A percentile compares a stretch with the other conserved stretches of the same genome.
Evolutionary conservation across 2,797 vertebrate species (phyloP).

Genomic region (Phalloptychus januarius): DNA sequence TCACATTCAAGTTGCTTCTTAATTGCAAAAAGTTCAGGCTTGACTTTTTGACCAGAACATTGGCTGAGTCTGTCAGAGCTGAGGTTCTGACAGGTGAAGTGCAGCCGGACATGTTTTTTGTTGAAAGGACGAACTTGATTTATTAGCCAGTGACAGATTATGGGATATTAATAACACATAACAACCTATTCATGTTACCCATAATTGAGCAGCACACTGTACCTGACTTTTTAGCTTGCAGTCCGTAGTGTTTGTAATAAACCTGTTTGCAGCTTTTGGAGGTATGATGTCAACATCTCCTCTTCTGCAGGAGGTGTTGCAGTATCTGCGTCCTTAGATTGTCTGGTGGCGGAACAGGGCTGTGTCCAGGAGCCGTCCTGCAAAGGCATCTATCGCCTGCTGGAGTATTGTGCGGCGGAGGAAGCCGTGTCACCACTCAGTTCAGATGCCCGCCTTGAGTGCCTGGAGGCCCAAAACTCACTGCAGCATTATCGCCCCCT

Average conservation of each 20-base stretch:
- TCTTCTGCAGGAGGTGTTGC: conserved; percentile 55
- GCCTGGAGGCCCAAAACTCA: conserved; percentile 83
- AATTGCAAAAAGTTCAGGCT: not conserved
- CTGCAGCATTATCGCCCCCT: conserved; percentile 84
- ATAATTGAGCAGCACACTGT: not conserved
- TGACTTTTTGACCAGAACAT: not conserved
- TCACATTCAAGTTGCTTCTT: not conserved
- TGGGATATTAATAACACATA: not conserved
- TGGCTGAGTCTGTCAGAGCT: too few relatives aligned
- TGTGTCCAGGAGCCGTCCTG: conserved; percentile 84
- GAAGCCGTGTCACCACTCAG: conserved; percentile 74
- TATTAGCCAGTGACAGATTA: not conserved
- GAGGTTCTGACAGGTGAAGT: not conserved
- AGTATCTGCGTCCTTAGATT: conserved; percentile 76
- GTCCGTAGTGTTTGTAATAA: not conserved
- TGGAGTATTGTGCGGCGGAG: conserved; percentile 84
- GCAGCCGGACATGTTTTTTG: not conserved
- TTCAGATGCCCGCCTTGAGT: conserved; percentile 74
- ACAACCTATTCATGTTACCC: not conserved
- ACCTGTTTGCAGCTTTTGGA: not conserved
- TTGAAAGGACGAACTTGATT: not conserved
- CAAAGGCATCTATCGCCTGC: conserved; percentile 79
- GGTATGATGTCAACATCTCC: conserved; percentile 21
- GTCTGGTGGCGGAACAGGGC: conserved; percentile 83
- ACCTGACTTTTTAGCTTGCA: not conserved